Conservation (phyloP, 2,113 vertebrate genomes). For the Pseudopodoces humilis region DNA sequence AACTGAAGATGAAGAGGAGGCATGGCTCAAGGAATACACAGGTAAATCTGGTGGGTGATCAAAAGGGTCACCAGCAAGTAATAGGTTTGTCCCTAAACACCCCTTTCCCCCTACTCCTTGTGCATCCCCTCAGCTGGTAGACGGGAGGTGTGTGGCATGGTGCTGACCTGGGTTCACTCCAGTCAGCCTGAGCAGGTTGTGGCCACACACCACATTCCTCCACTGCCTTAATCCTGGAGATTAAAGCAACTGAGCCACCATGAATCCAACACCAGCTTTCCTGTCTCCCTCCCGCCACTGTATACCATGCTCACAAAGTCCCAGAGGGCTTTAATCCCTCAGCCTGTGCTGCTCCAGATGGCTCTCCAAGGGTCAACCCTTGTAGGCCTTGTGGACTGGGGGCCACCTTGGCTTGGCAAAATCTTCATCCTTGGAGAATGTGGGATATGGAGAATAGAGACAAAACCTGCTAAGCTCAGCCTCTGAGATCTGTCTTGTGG, state of each 20-base stretch:
- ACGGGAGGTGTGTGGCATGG: background rate
- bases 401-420: background rate
- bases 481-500: rapidly evolving
- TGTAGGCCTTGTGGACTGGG: rapidly evolving
- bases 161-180: slow-evolving; percentile 59
- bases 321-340: background rate
- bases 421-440: background rate
- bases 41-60: background rate
- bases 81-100: background rate
- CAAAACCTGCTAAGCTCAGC: background rate
- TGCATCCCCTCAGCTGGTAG: background rate
- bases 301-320: background rate
- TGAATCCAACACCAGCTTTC: slow-evolving; percentile 54
- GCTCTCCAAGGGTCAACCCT: background rate
- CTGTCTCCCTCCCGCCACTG: background rate
- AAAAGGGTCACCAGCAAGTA: background rate
- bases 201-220: slow-evolving; percentile 50
- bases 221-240: slow-evolving; percentile 58
- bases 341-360: background rate
- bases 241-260: slow-evolving; percentile 51
- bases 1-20: background rate
- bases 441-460: background rate
- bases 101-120: background rate
- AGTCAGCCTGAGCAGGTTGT: slow-evolving; percentile 11
- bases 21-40: background rate